Conservation (phyloP, 2,797 vertebrate species). For the Falco concolor region DNA sequence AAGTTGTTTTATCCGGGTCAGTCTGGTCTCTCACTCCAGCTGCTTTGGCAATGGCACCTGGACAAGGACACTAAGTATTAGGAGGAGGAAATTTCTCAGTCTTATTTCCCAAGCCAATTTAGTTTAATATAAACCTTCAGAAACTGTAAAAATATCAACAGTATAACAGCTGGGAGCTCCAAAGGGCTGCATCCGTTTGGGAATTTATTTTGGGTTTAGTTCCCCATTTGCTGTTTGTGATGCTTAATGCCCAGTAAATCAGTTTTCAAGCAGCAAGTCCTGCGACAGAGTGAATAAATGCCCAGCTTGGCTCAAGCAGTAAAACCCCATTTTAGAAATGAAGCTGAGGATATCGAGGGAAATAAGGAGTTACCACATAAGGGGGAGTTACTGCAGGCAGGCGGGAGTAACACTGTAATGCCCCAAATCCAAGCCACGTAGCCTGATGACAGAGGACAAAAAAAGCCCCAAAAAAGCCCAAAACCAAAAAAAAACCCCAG, state of each 20-base stretch:
- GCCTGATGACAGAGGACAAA: not conserved
- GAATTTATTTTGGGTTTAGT: not conserved
- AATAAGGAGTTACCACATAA: not conserved
- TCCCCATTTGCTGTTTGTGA: not conserved
- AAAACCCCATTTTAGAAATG: not conserved
- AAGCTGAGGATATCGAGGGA: not conserved
- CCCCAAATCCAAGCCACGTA: not conserved
- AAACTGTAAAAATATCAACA: not conserved
- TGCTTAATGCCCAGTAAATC: not conserved
- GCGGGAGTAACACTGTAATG: not conserved
- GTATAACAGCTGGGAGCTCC: not conserved
- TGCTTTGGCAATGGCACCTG: conserved; percentile 93
- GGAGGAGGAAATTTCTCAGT: not conserved
- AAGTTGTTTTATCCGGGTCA: conserved; percentile 61
- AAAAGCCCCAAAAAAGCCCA: not conserved
- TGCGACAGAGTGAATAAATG: accelerated
- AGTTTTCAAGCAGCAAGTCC: not conserved
- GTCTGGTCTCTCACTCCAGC: conserved; percentile 83
- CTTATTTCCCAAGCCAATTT: not conserved
- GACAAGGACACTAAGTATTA: conserved; percentile 6
- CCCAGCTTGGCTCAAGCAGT: not conserved
- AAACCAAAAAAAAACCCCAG: not conserved
- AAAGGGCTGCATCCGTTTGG: not conserved
- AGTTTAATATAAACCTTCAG: not conserved
- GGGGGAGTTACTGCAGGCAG: not conserved